Evolutionary conservation across 2,113 vertebrate genomes (phyloP), one percentile per base, ranked within the genome.

Genomic region (Bufo bufo): DNA sequence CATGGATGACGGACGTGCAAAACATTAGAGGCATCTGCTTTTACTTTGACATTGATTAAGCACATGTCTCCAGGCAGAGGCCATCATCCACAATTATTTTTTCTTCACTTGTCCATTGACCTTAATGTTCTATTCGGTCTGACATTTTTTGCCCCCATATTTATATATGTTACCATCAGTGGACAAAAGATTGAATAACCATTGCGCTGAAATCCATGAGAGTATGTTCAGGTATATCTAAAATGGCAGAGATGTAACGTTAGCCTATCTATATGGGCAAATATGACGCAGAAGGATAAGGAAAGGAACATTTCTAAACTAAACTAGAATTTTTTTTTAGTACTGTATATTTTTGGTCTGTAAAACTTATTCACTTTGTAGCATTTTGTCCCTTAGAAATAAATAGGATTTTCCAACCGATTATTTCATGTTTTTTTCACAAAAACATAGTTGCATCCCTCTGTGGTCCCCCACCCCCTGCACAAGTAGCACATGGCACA

Each of bases 1-100:
- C 47, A 50, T 75, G 17, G 49, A 75, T 49, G 72, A 75, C 20
- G 45, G 17, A 75, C 20, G 72, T 75, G 20, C 1, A 75, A 75
- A 50, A 75, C 72, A 75, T 75, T 75, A 49, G 47, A 50, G 72
- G 47, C 72, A 50, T 75, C 72, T 75, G 72, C 50, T 75, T 75
- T 75, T 6, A 75, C 20, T 16, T 20, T 20, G 47, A 19, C 19
- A 0, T 47, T 74, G 43, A 74, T 74, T 47, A 74, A 47, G 71
- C 13, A 47, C 45, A 75, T 75, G 45, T 20, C 19, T 75, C 7
- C 1, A 10, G 72, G 72, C 17, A 75, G 72, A 50, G 49, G 72
- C 72, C 50, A 75, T 75, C 72, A 75, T 75, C 72, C 72, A 50
- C 12, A 20, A 50, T 75, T 50, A 50, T 50, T 75, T 20, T 20